Base-by-base conservation (phyloP, 2,797 vertebrate genomes). In the Alectoris magna region DNA sequence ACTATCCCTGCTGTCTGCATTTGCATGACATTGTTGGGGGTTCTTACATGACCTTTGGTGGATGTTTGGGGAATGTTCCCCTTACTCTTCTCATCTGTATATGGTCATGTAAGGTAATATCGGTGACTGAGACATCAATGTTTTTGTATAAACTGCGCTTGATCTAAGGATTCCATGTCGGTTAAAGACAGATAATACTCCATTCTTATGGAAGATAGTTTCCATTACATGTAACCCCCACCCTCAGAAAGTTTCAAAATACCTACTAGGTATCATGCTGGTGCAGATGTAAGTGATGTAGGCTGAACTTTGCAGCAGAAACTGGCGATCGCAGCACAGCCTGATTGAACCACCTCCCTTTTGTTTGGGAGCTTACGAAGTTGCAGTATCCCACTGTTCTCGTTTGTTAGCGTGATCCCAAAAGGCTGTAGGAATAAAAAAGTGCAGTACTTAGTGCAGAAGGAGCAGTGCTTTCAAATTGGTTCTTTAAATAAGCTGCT, bases 251-350 rank as follows among this genome's bases (percentile, higher is more conserved):
- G 29, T 56, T n/a, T 56, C 16, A 31, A 31, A 31, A 29, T 27
- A 53, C 27, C 27, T 53, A 29, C 27, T 17, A 19, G 55, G 18
- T 56, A n/a, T 56, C 17, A 5, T 46, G 29, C 38, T 63, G n/a
- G 21, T 0, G 1, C 0, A 13, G 29, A 4, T 63, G 8, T 6
- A 43, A n/a, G 2, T 4, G n/a, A 1, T 19, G 14, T 29, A 38
- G 2, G 11, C 16, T 73, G 41, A 43, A 26, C 48, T 38, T 43
- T 6, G 56, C 49, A 34, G 2, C 41, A 36, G 55, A 49, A 36
- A 2, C 66, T 48, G 1, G 3, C 24, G 48, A 7, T 29, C 44
- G 66, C 29, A 46, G 36, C 31, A 19, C 6, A 18, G 29, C 3
- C 59, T 34, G 36, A 77, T 46, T 6, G 31, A 74, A 39, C 9